phyloP scores from a whole-genome alignment of 2,888 invertebrate species.

The Portevinia maculata region DNA sequence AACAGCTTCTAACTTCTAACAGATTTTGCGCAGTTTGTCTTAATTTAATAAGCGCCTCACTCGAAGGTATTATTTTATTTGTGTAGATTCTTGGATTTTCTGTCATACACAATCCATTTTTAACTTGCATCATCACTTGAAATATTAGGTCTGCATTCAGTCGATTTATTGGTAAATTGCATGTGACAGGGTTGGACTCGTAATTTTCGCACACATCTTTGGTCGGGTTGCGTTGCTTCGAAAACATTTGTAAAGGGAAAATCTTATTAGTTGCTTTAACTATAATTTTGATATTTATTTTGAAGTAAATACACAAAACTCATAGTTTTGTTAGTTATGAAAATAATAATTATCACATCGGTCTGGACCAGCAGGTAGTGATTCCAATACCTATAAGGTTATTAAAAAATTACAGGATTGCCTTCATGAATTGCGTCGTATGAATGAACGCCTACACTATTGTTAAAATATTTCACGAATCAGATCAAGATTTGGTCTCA shows the following conservation, averaged over 20 bases:
- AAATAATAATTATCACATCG: no score
- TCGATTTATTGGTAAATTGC: neutral
- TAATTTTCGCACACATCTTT: slow-evolving; percentile 9
- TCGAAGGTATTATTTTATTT: slow-evolving; percentile 39
- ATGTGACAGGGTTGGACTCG: neutral
- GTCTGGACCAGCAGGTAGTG: no score
- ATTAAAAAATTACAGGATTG: no score
- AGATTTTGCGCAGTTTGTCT: slow-evolving; percentile 34
- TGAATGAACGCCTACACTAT: no score
- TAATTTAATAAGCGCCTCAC: slow-evolving; percentile 22
- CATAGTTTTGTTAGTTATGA: no score
- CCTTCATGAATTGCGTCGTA: no score
- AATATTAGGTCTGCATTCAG: slow-evolving; percentile 40
- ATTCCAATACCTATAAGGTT: no score
- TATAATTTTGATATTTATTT: slow-evolving; percentile 55
- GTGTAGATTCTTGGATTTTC: slow-evolving; percentile 35
- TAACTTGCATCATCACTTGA: slow-evolving; percentile 32
- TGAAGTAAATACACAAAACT: no score
- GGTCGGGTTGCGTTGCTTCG: neutral
- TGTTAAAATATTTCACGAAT: no score
- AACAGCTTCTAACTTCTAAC: slow-evolving; percentile 12
- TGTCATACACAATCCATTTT: slow-evolving; percentile 37
- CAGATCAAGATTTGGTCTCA: no score
- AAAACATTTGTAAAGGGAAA: neutral
- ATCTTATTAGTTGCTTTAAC: neutral